Evolutionary conservation across 2,113 vertebrate species (phyloP), one percentile per base, ranked within the genome.

Genomic region (Tetraodon nigroviridis): DNA sequence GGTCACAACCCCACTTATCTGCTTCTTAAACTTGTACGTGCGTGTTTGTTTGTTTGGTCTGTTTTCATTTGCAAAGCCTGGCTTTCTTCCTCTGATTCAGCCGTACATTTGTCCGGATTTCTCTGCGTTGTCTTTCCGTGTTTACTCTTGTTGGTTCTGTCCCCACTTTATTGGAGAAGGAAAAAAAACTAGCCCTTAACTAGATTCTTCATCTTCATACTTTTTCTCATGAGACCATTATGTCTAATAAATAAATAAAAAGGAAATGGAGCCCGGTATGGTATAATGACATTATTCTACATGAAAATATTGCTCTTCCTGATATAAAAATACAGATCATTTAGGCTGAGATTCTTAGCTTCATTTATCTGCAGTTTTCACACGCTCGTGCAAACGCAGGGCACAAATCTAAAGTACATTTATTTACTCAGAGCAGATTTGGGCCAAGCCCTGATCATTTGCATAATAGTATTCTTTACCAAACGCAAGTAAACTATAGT

Each of bases 401-500:
- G 42, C 40, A 59, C 71, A 71, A 69, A 66, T 78, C 76, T 76
- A 90, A 90, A 89, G 86, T 83, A 82, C 88, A 89, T 90, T 88
- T 45, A 90, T 90, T 90, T 88, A 78, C 74, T 66, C 20, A 6
- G 73, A 87, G 85, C 88, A 88, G 78, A 90, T 90, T 85, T 86
- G 75, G 87, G 86, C 89, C 87, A 88, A 58, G 71, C 69, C 67
- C 62, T 53, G 45, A 56, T 82, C 79, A 89, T 90, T 90, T 88
- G 82, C 88, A 90, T 90, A 90, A 89, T 67, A 62, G 67, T 84
- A 67, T 84, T 81, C 68, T 79, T 88, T 84, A 88, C 89, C 73
- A 87, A 87, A 84, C 12, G 84, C 79, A 84, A 57, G 78, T 84
- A 82, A 86, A 79, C 68, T 83, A 60, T 70, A 72, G 72, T 65